A percentile compares a stretch with the other conserved stretches of the same genome.
These are phyloP conservation scores for Spinus pinus DNA, from an alignment of 2,797 vertebrate species.

Conservation along the genomic window DNA sequence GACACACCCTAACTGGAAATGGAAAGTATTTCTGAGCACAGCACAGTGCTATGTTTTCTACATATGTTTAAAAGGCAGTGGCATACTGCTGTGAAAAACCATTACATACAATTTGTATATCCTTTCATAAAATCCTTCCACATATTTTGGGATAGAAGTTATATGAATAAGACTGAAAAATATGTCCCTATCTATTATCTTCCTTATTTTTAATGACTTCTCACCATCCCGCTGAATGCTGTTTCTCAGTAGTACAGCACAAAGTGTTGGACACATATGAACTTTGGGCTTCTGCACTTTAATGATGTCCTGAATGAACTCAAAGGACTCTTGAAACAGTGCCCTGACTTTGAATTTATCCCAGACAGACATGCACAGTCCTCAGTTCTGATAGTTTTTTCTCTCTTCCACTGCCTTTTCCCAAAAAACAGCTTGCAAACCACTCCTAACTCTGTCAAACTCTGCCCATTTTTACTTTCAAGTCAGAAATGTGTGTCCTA, in stretches of 20 bases:
- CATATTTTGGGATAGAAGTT: not conserved
- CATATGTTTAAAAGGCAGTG: not conserved
- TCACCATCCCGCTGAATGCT: not conserved
- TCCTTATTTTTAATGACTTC: not conserved
- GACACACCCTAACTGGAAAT: not conserved
- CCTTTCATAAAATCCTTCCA: not conserved
- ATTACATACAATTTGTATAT: not conserved
- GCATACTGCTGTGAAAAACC: not conserved
- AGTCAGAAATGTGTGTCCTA: not conserved
- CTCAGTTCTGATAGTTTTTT: not conserved
- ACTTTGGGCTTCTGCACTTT: not conserved
- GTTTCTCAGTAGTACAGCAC: not conserved
- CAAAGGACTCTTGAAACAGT: not conserved
- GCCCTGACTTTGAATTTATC: not conserved
- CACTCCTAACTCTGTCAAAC: not conserved
- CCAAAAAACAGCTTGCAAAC: not conserved
- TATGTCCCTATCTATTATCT: not conserved
- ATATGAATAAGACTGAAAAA: not conserved
- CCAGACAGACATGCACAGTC: not conserved
- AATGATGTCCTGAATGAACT: not conserved
- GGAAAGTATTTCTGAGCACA: not conserved
- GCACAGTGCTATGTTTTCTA: not conserved
- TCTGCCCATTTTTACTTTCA: not conserved
- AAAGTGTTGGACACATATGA: not conserved
- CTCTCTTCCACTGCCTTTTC: not conserved